Evolutionary conservation across 2,888 invertebrate species (phyloP), one percentile per base, ranked within the genome.

Genomic region (Eupithecia dodoneata): DNA sequence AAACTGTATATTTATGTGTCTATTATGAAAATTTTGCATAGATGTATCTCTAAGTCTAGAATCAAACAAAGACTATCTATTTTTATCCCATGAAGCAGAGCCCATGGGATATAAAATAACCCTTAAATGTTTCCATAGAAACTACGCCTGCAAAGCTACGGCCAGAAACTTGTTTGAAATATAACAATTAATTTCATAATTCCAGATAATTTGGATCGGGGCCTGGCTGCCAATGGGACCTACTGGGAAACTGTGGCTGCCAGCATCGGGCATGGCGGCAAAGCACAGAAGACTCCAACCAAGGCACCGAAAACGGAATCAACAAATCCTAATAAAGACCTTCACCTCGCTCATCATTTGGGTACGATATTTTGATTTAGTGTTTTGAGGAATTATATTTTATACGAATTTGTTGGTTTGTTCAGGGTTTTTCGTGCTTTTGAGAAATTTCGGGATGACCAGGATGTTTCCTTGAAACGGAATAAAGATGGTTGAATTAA

Each of bases 181-280:
- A 55, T 55, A 55, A 52, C 15, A 52, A 52, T 15, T 4, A 15
- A 52, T 15, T 49, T 49, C 13, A 4, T 10, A 66, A 47, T 79
- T 92, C 9, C 90, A 93, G 93, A 90, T 77, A 90, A 89, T 78
- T 81, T 90, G 75, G 88, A 89, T 2, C 73, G 84, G 42, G 86
- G 86, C 30, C 42, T 74, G n/a, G 69, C 81, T 44, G 82, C 83
- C 44, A 93, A 92, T 80, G 86, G 86, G 59, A 91, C 93, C 0
- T 86, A 85, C 78, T 92, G 92, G 91, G 89, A 90, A 66, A 84
- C 87, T 6, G 84, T 83, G 65, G 79, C 86, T 30, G 85, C 86
- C 3, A 85, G 85, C 73, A 87, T 86, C 13, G 45, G 77, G 65
- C 71, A 66, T 18, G 72, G 71, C 70, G 55, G 70, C 49, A 77